Base-by-base conservation (phyloP, 2,888 invertebrate species). In the Oxystoma pomonae region DNA sequence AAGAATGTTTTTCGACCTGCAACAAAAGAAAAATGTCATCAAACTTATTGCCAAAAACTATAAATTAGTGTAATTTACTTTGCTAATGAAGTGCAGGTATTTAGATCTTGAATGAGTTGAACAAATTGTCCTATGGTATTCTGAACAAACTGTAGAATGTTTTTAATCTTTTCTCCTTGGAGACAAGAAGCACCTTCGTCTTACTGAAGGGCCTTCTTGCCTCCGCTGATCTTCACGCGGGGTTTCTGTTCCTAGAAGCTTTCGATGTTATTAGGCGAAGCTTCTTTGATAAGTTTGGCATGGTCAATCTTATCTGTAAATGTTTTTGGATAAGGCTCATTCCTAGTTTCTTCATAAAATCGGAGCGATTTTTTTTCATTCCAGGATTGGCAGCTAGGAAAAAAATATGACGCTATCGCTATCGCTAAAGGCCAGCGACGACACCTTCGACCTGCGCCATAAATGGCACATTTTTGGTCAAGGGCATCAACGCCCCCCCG, bases 401-500 rank as follows among this genome's bases (percentile, higher is more conserved):
- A 56, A 56, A 2, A 12, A 56, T 56, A 19, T 56, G 58, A 58
- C 58, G 35, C 49, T 7, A 35, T 35, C 3, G 2, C 20, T 17
- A 72, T 62, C n/a, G 65, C 70, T 63, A 72, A 53, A 53, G 70
- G 70, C 72, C 71, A 73, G 18, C 72, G 53, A 59, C 69, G 62
- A 51, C 65, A 69, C 64, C 70, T 51, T 53, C 71, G 64, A 60
- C 63, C 59, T 49, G 60, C 62, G 51, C 66, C 62, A 62, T 71
- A 72, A 60, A 55, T 69, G 59, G 68, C 67, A 67, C 70, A 72
- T 63, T 70, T 73, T 60, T 70, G 57, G 55, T 72, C 70, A 16
- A 72, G 51, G n/a, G 64, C 56, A 62, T 71, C 68, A 19, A 69
- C 68, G n/a, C 68, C 68, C 59, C 67, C 70, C 65, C 72, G 71